Evolutionary conservation across 1,140 invertebrate genomes (phyloP).

Genomic region (Drosophila yakuba): DNA sequence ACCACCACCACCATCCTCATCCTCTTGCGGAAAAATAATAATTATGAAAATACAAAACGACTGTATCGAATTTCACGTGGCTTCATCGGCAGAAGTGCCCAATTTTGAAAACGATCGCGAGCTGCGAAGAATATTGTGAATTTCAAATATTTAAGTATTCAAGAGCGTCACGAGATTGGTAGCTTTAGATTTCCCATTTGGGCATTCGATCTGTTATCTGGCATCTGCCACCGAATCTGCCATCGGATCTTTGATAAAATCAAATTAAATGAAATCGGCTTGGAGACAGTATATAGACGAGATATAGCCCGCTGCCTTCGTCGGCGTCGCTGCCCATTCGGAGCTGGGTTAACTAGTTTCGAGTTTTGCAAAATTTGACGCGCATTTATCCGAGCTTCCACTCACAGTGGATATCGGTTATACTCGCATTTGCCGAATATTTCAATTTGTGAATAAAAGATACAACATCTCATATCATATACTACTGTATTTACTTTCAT

Average conservation of each 20-base stretch:
- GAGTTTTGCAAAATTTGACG: constrained; percentile 45
- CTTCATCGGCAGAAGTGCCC: constrained; percentile 4
- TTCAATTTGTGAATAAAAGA: neutral
- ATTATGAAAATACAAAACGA: neutral
- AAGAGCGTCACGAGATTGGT: constrained; percentile 43
- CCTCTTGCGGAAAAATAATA: no score
- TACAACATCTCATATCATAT: neutral
- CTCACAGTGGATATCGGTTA: constrained; percentile 23
- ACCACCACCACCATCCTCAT: no score
- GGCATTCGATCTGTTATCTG: neutral
- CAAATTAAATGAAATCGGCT: neutral
- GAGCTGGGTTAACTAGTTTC: constrained; percentile 54
- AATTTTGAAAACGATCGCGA: constrained; percentile 29
- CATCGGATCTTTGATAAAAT: no score
- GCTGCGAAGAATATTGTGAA: neutral
- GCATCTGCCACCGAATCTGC: no score
- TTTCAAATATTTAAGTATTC: constrained; percentile 19
- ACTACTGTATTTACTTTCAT: neutral
- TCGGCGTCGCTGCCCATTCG: constrained; percentile 6
- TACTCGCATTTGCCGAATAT: neutral
- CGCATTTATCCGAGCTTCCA: constrained; percentile 38
- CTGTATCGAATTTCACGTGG: constrained; percentile 49
- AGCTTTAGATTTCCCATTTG: neutral
- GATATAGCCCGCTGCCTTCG: constrained; percentile 6
- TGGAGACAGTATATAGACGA: constrained; percentile 9